Conservation (phyloP, 1,140 invertebrate species). For the Pectinophora gossypiella region DNA sequence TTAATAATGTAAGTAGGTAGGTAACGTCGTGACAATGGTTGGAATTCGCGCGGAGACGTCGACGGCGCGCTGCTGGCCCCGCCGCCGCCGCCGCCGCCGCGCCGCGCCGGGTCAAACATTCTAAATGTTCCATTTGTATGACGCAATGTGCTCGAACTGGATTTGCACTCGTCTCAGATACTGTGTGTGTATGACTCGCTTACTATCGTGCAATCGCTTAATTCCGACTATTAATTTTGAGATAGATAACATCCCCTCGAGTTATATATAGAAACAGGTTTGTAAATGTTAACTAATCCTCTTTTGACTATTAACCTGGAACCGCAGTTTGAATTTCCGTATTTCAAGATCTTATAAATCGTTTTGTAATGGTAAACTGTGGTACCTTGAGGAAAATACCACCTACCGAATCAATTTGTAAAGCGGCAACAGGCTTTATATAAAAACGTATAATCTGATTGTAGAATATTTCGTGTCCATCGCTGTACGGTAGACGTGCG, state of each 20-base stretch:
- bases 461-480: not conserved
- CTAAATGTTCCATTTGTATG: constrained; percentile 60
- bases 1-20: constrained; percentile 15
- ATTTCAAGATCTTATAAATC: too few relatives aligned
- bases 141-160: constrained; percentile 61
- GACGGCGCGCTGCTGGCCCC: constrained; percentile 29
- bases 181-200: not conserved
- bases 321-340: too few relatives aligned
- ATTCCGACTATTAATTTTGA: not conserved
- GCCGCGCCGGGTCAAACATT: constrained; percentile 59
- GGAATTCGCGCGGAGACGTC: constrained; percentile 59
- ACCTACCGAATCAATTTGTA: too few relatives aligned
- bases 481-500: not conserved
- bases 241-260: not conserved
- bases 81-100: constrained; percentile 24
- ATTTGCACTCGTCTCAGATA: constrained; percentile 43
- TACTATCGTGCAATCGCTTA: not conserved
- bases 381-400: too few relatives aligned
- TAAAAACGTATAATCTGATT: too few relatives aligned
- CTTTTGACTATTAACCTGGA: too few relatives aligned
- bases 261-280: not conserved
- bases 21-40: constrained; percentile 59
- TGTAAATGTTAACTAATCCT: not conserved
- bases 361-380: too few relatives aligned
- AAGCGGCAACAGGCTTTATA: too few relatives aligned